These are phyloP conservation scores for Rafetus swinhoei DNA, from an alignment of 2,113 vertebrate species.

Conservation along the genomic window DNA sequence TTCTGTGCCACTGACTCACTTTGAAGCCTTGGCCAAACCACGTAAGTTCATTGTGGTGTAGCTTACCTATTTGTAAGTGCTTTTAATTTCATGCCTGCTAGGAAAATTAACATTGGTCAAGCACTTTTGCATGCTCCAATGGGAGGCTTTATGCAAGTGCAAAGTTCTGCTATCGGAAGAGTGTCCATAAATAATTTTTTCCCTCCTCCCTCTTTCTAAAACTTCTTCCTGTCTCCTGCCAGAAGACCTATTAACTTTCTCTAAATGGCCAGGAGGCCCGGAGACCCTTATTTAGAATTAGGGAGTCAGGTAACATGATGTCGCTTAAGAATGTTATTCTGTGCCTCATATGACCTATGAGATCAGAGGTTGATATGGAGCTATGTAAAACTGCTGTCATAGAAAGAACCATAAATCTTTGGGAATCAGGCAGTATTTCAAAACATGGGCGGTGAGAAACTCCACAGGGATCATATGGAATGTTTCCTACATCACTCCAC, in stretches of 20 bases:
- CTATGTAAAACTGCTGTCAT: not conserved
- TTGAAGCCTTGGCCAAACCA: not conserved
- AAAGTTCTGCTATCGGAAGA: not conserved
- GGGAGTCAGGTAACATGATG: not conserved
- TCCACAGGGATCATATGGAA: rapidly evolving
- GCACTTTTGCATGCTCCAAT: not conserved
- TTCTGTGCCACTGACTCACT: rapidly evolving
- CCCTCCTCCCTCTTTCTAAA: not conserved
- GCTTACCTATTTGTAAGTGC: not conserved
- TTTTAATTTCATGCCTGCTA: not conserved
- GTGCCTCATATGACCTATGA: slow-evolving; percentile 63
- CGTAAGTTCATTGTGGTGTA: not conserved
- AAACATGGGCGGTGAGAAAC: not conserved
- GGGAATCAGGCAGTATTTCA: rapidly evolving
- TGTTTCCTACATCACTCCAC: not conserved
- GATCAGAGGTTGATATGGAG: slow-evolving; percentile 45
- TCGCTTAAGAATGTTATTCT: slow-evolving; percentile 58
- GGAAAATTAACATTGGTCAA: not conserved
- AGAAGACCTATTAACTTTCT: slow-evolving; percentile 6
- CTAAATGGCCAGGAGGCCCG: slow-evolving; percentile 29
- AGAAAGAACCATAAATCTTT: slow-evolving; percentile 19
- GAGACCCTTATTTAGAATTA: slow-evolving; percentile 39
- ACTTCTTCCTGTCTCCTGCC: not conserved
- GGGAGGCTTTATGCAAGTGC: rapidly evolving
- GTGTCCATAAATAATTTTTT: not conserved